Conservation (phyloP, 2,797 vertebrate genomes). For the Silurus aristotelis region DNA sequence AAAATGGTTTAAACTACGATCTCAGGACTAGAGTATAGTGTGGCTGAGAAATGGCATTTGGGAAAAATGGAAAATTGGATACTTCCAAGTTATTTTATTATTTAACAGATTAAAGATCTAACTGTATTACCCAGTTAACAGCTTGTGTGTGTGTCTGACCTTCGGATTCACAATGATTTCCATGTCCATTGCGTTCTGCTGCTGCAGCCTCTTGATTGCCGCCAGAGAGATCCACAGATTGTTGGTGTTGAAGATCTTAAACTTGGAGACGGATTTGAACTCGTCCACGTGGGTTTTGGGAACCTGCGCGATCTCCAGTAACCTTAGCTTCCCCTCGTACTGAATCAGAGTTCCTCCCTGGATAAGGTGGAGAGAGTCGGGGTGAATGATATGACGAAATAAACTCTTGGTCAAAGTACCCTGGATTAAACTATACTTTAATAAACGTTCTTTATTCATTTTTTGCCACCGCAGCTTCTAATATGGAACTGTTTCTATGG, state of each 20-base stretch:
- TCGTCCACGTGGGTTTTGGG: slow-evolving; percentile 94
- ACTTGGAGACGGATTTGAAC: slow-evolving; percentile 97
- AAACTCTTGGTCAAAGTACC: not conserved
- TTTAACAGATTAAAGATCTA: not conserved
- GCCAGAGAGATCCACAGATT: slow-evolving; percentile 95
- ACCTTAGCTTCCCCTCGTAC: slow-evolving; percentile 89
- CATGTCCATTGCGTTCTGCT: slow-evolving; percentile 88
- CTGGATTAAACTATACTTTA: too few species aligned
- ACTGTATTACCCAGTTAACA: not conserved
- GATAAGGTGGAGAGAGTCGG: slow-evolving; percentile 53
- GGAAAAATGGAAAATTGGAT: not conserved
- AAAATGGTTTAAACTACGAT: not conserved
- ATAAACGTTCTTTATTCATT: not conserved
- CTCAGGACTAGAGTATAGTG: not conserved
- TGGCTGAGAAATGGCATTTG: not conserved
- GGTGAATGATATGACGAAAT: not conserved
- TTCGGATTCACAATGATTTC: slow-evolving; percentile 98
- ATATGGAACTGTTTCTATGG: not conserved
- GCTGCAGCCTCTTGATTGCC: slow-evolving; percentile 89
- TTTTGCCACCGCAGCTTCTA: not conserved
- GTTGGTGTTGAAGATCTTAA: slow-evolving; percentile 99
- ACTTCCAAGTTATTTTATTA: not conserved
- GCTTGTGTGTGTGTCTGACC: slow-evolving; percentile 66
- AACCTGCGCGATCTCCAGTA: slow-evolving; percentile 97
- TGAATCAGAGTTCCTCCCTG: slow-evolving; percentile 96